Percentiles rank a stretch among this genome's conserved stretches.
These are phyloP conservation scores for Aphelocoma coerulescens DNA, from an alignment of 2,113 vertebrate genomes.

Conservation along the genomic window DNA sequence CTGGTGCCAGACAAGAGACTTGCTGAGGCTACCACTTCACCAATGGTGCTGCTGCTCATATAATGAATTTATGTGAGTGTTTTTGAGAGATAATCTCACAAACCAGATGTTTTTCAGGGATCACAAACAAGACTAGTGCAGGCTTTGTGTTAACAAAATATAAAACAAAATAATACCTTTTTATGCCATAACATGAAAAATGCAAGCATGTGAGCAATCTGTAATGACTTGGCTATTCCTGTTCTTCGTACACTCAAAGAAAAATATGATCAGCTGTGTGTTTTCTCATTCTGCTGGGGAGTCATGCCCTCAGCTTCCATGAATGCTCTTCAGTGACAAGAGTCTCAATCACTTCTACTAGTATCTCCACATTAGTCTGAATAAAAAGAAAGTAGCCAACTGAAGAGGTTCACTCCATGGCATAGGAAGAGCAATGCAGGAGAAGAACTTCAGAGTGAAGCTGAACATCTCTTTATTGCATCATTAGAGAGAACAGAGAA, in stretches of 20 bases:
- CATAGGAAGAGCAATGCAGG: neutral
- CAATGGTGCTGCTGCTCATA: neutral
- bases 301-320: constrained; percentile 50
- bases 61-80: neutral
- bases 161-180: neutral
- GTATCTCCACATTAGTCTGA: constrained; percentile 36
- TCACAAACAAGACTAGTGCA: neutral
- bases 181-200: neutral
- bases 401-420: constrained; percentile 39
- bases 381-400: constrained; percentile 48
- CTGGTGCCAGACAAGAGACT: neutral
- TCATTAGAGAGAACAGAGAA: constrained; percentile 28
- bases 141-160: neutral
- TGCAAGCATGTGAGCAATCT: neutral
- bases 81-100: neutral
- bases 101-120: neutral
- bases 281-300: constrained; percentile 42
- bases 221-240: neutral
- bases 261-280: constrained; percentile 14
- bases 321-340: constrained; percentile 53
- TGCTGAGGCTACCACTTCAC: neutral
- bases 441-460: neutral
- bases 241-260: constrained; percentile 21
- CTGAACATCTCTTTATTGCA: constrained; percentile 20
- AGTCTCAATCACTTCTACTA: constrained; percentile 45